Base-by-base conservation (phyloP, 1,140 invertebrate species). In the Drosophila dunni region DNA sequence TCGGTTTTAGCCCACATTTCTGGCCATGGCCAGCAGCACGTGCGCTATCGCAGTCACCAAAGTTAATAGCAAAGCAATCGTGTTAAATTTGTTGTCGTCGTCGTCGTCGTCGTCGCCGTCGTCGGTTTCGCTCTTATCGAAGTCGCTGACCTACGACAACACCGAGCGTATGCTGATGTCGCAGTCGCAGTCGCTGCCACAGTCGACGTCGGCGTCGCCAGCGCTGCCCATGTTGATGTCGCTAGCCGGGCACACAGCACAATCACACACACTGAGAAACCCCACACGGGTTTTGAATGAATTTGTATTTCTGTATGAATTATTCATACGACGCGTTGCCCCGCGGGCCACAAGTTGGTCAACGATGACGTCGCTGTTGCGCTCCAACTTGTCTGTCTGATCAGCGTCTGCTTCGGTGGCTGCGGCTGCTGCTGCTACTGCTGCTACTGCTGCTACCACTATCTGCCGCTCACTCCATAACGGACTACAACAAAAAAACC, bases 121-220 rank as follows among this genome's bases (percentile, higher is more conserved):
- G 36, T 20, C 29, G 38, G 36, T 68, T 54, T 58, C 51, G 58
- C 24, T 29, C 4, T 75, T 86, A 86, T 86, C 82, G 48, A 79
- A 73, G 82, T 88, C 72, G 83, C 79, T 88, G 82, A 86, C 82
- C 82, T 86, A 86, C 83, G 56, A 33, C 83, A 85, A 85, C 70
- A 70, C 13, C 48, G 17, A 57, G 38, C 50, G 42, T 34, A 40
- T 64, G 53, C n/a, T 33, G 56, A 9, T 36, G 51, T 45, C 20
- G 20, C 46, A 50, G 20, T 29, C 10, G 7, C 45, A 17, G 45
- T 46, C 45, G 50, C 13, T 36, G 61, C 1, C 9, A 36, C 8
- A 15, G 40, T 13, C 2, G 20, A 2, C n/a, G 24, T 8, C 7
- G 24, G 6, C 24, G 62, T 13, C n/a, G 48, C 4, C 24, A 48